Conservation (phyloP, 2,113 vertebrate species). For the Sapajus apella region DNA sequence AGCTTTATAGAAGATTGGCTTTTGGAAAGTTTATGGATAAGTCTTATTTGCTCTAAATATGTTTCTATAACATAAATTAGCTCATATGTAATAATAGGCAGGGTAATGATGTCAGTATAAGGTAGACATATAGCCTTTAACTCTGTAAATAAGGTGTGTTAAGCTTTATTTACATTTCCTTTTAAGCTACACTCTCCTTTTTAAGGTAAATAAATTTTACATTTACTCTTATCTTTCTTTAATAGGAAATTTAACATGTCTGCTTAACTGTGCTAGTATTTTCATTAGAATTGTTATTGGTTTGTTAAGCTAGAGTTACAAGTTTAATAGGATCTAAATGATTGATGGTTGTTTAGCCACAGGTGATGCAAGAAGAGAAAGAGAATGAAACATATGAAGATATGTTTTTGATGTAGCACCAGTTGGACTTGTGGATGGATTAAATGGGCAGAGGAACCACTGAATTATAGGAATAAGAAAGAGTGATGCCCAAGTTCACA, state of each 20-base stretch:
- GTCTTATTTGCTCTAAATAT: neutral
- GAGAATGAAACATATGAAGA: neutral
- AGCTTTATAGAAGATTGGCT: neutral
- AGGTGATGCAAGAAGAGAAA: neutral
- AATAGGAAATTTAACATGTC: neutral
- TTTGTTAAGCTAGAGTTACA: neutral
- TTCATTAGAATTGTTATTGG: conserved; percentile 36
- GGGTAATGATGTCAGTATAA: neutral
- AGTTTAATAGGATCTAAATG: neutral
- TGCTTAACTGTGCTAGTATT: neutral
- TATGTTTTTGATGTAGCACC: neutral
- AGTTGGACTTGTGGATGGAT: fast-evolving
- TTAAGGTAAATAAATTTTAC: conserved; percentile 15
- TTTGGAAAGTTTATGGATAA: neutral
- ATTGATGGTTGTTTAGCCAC: neutral
- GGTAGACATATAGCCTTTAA: neutral
- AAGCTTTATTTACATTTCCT: conserved; percentile 21
- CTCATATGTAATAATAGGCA: neutral
- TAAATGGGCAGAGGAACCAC: neutral
- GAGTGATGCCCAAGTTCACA: neutral
- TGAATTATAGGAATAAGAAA: neutral
- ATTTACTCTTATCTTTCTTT: conserved; percentile 18
- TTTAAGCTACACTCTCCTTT: neutral
- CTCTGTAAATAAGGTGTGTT: neutral
- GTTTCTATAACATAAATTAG: neutral